phyloP scores from a whole-genome alignment of 2,797 vertebrate genomes.

The Pangasius macronema region DNA sequence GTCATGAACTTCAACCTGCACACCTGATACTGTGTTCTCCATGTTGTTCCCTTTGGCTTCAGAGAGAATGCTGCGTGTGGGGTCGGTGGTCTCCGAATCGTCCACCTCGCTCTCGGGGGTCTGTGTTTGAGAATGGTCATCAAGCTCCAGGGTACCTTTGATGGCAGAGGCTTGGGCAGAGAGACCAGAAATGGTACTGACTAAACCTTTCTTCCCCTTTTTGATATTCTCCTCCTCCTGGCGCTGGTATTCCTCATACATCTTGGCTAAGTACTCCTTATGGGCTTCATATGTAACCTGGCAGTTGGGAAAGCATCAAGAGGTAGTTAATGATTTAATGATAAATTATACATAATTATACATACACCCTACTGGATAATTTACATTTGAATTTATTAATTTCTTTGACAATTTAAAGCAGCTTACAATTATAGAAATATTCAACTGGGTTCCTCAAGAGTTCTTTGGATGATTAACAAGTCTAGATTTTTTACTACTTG shows the following conservation, averaged over 20 bases:
- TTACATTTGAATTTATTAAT: background rate
- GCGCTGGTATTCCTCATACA: conserved; percentile 98
- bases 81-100: conserved; percentile 86
- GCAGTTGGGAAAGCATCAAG: background rate
- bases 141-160: conserved; percentile 91
- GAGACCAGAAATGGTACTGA: conserved; percentile 97
- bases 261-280: conserved; percentile 91
- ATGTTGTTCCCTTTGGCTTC: conserved; percentile 73
- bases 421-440: background rate
- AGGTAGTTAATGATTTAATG: background rate
- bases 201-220: conserved; percentile 96
- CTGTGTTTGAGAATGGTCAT: conserved; percentile 93
- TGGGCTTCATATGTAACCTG: conserved; percentile 83
- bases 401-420: background rate
- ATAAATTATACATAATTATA: background rate
- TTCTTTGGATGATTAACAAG: background rate
- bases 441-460: background rate
- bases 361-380: background rate
- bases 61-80: conserved; percentile 78
- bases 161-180: conserved; percentile 87
- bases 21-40: conserved; percentile 66
- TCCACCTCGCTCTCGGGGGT: conserved; percentile 97
- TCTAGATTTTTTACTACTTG: background rate
- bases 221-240: conserved; percentile 99
- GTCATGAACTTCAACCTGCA: conserved; percentile 94